A percentile compares a stretch with the other conserved stretches of the same genome.
These are phyloP conservation scores for Crenuchus spilurus DNA, from an alignment of 2,797 vertebrate genomes.

Conservation along the genomic window DNA sequence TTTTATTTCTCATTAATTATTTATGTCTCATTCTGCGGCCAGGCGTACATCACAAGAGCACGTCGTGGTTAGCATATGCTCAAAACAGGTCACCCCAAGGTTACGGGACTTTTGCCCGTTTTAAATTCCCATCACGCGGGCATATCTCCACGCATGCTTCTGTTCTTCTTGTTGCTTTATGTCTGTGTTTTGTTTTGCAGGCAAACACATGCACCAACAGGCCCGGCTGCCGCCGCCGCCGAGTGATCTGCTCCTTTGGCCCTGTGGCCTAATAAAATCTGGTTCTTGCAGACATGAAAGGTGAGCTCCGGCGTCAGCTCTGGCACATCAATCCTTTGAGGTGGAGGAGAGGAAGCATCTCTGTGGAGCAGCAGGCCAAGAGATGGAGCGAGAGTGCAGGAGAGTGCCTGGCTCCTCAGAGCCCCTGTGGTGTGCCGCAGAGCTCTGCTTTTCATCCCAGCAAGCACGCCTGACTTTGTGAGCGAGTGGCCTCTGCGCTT, in stretches of 20 bases:
- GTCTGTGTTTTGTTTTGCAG: conserved; percentile 26
- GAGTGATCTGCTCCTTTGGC: conserved; percentile 47
- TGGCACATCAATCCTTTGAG: conserved; percentile 50
- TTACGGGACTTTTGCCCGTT: conserved; percentile 10
- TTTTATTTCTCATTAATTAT: conserved; percentile 34
- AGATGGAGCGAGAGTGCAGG: conserved; percentile 23
- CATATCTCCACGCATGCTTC: neutral
- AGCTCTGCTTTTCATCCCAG: conserved; percentile 7
- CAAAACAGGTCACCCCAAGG: conserved; percentile 30
- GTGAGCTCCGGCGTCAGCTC: conserved; percentile 49
- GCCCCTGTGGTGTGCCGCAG: neutral
- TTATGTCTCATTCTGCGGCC: conserved; percentile 17
- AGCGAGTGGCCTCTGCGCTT: neutral
- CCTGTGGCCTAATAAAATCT: conserved; percentile 60
- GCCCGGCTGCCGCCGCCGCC: neutral
- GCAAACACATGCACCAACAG: conserved; percentile 4
- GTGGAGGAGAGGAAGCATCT: conserved; percentile 36
- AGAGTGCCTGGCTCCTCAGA: conserved; percentile 11
- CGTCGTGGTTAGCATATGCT: conserved; percentile 24
- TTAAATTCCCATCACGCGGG: conserved; percentile 24
- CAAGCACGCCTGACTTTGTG: conserved; percentile 3
- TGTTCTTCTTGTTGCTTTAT: neutral
- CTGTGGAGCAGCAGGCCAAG: conserved; percentile 27
- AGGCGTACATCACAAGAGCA: neutral
- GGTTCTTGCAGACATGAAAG: conserved; percentile 64